Evolutionary conservation across 2,113 vertebrate species (phyloP), one percentile per base, ranked within the genome.

Genomic region (Cynopterus brachyotis): DNA sequence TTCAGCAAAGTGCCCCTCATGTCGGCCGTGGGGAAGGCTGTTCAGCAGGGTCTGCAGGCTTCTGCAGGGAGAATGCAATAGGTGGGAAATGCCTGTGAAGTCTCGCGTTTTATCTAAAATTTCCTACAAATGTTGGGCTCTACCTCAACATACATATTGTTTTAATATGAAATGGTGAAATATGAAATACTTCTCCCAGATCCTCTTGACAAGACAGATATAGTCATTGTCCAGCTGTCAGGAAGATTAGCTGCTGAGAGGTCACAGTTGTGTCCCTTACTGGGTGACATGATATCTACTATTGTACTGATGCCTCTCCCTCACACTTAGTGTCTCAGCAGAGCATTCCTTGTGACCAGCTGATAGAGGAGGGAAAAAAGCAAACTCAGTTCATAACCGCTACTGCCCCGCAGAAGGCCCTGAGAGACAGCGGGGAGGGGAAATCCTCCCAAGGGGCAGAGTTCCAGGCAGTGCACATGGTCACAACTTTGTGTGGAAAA

Each of bases 1-100:
- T 37, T 73, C n/a, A 15, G 28, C 64, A 47, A 81, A 81, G 15
- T 0, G 0, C 2, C 53, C 24, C 60, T 67, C 1, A 0, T 22
- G 20, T 42, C 55, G 7, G 20, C 0, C 0, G 32, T 3, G 0
- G 6, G 24, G 50, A 64, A 60, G 9, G 11, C 6, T 20, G 0
- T 30, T 67, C 42, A 19, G 42, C 64, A 9, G 15, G 2, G 20
- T 45, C 59, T 40, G 2, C 12, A 62, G 70, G 57, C 42, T 59
- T 87, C 62, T 0, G 0, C 26, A 19, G 37, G 8, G 22, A 83
- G 35, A 47, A 37, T 6, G 7, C 3, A 2, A 8, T n/a, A 37
- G 0, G n/a, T 26, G 24, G 69, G 16, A 60, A n/a, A 22, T 35
- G 30, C 45, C 57, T 81, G 22, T 62, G 45, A 42, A 55, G 35